Evolutionary conservation across 2,888 invertebrate genomes (phyloP).

Genomic region (Drosophila mulleri): DNA sequence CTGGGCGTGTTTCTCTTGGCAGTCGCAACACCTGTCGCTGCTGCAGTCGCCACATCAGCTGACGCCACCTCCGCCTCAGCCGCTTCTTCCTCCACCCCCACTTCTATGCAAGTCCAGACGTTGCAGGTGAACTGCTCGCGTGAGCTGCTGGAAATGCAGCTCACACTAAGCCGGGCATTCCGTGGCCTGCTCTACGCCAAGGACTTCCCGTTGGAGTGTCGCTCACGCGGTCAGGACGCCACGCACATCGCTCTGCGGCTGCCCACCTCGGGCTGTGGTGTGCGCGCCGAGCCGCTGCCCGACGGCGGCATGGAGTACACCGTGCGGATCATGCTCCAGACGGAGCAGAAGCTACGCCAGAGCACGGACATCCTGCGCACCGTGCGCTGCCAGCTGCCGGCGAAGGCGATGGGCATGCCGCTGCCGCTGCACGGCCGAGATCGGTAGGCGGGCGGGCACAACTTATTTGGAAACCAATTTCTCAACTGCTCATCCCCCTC

Average conservation of each 20-base stretch:
- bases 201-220: constrained; percentile 91
- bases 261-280: constrained; percentile 88
- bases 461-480: background rate
- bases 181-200: constrained; percentile 91
- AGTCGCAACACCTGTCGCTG: constrained; percentile 32
- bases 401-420: constrained; percentile 82
- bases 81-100: background rate
- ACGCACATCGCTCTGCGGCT: constrained; percentile 77
- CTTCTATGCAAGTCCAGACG: constrained; percentile 85
- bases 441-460: constrained; percentile 38
- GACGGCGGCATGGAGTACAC: constrained; percentile 87
- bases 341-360: constrained; percentile 90
- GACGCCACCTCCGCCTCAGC: background rate
- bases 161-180: constrained; percentile 87
- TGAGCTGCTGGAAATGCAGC: constrained; percentile 87
- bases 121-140: constrained; percentile 88
- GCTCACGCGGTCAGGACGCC: constrained; percentile 86
- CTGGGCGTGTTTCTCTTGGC: constrained; percentile 31
- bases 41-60: background rate
- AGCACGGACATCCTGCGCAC: constrained; percentile 89
- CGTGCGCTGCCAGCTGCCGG: constrained; percentile 86
- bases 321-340: constrained; percentile 90
- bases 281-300: constrained; percentile 87
- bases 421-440: constrained; percentile 59
- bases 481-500: background rate